These are phyloP conservation scores for Ursus arctos DNA, from an alignment of 2,113 vertebrate species.

Conservation along the genomic window DNA sequence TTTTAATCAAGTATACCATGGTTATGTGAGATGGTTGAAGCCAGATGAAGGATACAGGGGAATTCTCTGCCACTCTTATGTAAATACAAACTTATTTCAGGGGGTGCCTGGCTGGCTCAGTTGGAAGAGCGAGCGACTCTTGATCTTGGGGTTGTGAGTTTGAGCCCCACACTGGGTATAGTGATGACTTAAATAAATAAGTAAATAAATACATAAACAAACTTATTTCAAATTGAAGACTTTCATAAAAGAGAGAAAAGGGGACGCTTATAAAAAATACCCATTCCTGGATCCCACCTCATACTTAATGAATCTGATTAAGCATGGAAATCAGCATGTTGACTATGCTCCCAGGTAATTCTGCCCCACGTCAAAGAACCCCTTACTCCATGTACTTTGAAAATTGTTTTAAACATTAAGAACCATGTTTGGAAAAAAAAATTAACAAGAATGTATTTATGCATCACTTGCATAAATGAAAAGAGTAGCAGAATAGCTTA, in stretches of 20 bases:
- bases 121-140: background rate
- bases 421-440: background rate
- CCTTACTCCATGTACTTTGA: background rate
- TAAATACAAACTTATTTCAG: background rate
- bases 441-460: background rate
- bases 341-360: background rate
- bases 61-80: background rate
- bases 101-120: background rate
- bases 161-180: background rate
- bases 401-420: slow-evolving; percentile 1
- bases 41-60: background rate
- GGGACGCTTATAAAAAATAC: background rate
- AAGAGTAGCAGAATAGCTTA: background rate
- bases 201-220: background rate
- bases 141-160: background rate
- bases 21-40: background rate
- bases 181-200: background rate
- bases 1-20: background rate
- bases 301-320: background rate
- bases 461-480: background rate
- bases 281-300: background rate
- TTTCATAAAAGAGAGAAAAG: background rate
- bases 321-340: background rate
- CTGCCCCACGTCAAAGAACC: background rate
- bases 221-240: background rate